Evolutionary conservation across 2,888 invertebrate genomes (phyloP), one percentile per base, ranked within the genome.

Genomic region (Creontiades dilutus): DNA sequence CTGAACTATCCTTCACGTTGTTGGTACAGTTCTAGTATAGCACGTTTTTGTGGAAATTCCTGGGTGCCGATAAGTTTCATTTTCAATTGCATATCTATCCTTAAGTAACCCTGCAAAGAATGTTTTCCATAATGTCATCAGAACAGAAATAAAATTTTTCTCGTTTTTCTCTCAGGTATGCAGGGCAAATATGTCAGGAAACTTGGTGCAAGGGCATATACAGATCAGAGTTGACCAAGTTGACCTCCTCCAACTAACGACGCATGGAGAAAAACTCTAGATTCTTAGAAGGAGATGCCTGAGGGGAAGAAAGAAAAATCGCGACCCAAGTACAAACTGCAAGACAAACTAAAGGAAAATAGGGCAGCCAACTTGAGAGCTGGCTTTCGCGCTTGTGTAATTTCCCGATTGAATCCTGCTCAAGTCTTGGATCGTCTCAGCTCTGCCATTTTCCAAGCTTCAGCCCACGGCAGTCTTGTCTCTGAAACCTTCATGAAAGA

Each of bases 291-390:
- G 28, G 46, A 78, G 27, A 28, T 28, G n/a, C 27, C 78, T 28
- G 78, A 37, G n/a, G 90, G 90, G 46, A 89, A 61, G 19, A 82
- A 16, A 47, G 19, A 16, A 23, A 12, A 16, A 47, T 47, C 68
- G 12, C 16, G 76, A 27, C 46, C 47, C 37, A 61, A 75, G 47
- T 14, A 27, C 46, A 16, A n/a, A 28, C 28, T 78, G 14, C 19
- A 28, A 28, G n/a, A 28, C 14, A 14, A 37, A 78, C 27, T 78
- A 13, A 28, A 78, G 46, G 37, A 28, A 78, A 28, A 16, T n/a
- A 28, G 75, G 75, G 46, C 46, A 37, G 14, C 28, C n/a, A 37
- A 37, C 14, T 37, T 78, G 78, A 14, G n/a, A n/a, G 27, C 28
- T 37, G 78, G 46, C 28, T 78, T 78, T n/a, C 28, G 46, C 16